Evolutionary conservation across 64 coral and sea anemone species (phyloP), one percentile per base, ranked within the genome.

Genomic region (Dendrophyllia cribrosa): DNA sequence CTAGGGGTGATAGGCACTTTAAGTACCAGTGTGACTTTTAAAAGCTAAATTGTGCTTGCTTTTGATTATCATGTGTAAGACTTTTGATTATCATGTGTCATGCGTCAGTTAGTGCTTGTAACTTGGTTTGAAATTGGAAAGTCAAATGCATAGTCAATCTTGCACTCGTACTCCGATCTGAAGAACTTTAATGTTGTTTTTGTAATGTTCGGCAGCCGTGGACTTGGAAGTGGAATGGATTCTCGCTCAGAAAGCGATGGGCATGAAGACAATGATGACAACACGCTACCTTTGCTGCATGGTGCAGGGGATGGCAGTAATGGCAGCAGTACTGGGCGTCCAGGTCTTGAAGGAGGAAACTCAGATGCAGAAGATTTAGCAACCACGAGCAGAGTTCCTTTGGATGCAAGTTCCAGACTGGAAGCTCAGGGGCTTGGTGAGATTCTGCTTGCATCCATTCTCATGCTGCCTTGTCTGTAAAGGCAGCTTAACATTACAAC

Each of bases 201-300:
- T 61, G 22, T 9, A 79, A 23, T 20, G 66, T 69, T 16, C 23
- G 79, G 70, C 78, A 97, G 95, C 59, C 78, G 95, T 67, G 95
- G 92, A 26, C 86, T 85, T 88, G 95, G 95, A 12, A 97, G 95
- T 94, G 95, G 95, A 87, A 97, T 92, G 75, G 95, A 97, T 24
- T 97, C 95, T 52, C 75, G 95, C 0, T 94, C 95, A 51, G 92
- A 92, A 60, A 94, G 88, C 88, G 83, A 87, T 60, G 72, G 55
- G 19, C 43, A 70, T 0, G 66, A 77, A 4, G 86, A 84, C 64
- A 90, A 59, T 88, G 88, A 93, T 47, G 52, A 49, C 10, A 58
- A 67, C n/a, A 64, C 84, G 4, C 5, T 60, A 22, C 73, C 62
- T 4, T 25, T 86, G 46, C 48, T 92, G 14, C 95, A 94, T 84